Conservation (phyloP, 2,888 invertebrate genomes). For the Venusia cambrica region DNA sequence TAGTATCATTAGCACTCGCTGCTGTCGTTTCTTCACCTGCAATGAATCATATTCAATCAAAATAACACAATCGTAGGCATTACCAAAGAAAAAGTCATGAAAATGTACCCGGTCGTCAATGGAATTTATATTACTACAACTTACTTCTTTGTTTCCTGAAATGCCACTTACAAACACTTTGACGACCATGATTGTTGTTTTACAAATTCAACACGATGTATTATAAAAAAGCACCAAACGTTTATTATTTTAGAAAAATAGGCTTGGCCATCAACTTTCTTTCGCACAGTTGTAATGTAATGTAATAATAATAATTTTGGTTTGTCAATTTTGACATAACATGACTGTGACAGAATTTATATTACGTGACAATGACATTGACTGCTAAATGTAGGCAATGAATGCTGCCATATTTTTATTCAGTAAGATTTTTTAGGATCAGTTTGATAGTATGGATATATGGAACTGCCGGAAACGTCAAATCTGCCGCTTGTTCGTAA, state of each 20-base stretch:
- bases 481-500: no score
- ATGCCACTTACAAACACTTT: slow-evolving; percentile 96
- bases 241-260: slow-evolving; percentile 63
- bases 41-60: slow-evolving; percentile 57
- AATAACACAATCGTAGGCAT: slow-evolving; percentile 65
- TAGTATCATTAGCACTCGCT: slow-evolving; percentile 95
- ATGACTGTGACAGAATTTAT: no score
- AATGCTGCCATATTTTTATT: no score
- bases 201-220: slow-evolving; percentile 44
- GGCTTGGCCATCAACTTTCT: slow-evolving; percentile 75
- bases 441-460: no score
- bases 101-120: slow-evolving; percentile 61
- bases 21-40: slow-evolving; percentile 97
- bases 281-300: no score
- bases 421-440: no score
- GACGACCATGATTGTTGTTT: slow-evolving; percentile 86
- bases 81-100: slow-evolving; percentile 57
- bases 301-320: slow-evolving; percentile 65
- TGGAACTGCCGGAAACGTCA: no score
- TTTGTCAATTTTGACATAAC: no score
- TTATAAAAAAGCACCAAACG: slow-evolving; percentile 51
- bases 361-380: no score
- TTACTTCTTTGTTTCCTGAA: slow-evolving; percentile 96
- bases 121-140: slow-evolving; percentile 65
- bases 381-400: no score